These are phyloP conservation scores for Coregonus suidteri DNA, from an alignment of 2,797 vertebrate genomes.

Conservation along the genomic window DNA sequence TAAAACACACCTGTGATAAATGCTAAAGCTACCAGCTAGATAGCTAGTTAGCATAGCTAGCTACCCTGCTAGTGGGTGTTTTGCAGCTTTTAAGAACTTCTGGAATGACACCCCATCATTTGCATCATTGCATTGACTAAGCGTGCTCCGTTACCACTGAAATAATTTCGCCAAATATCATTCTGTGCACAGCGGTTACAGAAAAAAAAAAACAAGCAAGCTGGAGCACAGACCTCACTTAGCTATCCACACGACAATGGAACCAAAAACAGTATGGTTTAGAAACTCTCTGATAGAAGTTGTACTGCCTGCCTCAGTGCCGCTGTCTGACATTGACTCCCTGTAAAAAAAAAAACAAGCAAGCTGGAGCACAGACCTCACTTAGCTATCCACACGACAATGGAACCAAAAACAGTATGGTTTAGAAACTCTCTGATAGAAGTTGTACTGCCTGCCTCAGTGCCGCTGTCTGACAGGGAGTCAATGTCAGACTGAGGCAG, in stretches of 20 bases:
- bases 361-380: too few species aligned
- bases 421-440: too few species aligned
- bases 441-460: too few species aligned
- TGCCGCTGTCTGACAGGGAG: too few species aligned
- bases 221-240: background rate
- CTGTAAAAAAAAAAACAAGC: too few species aligned
- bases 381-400: too few species aligned
- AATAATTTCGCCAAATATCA: background rate
- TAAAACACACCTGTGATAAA: background rate
- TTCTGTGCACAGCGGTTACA: background rate
- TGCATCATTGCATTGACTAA: background rate
- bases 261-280: too few species aligned
- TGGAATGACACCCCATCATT: background rate
- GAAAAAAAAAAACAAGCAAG: background rate
- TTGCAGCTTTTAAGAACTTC: background rate
- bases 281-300: too few species aligned
- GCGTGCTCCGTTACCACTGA: background rate
- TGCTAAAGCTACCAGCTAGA: background rate
- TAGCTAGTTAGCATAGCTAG: slow-evolving; percentile 26
- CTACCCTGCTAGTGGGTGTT: background rate
- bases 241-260: too few species aligned
- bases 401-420: too few species aligned
- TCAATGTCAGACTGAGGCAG: too few species aligned
- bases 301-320: too few species aligned
- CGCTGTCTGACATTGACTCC: background rate